Conservation (phyloP, 2,797 vertebrate genomes). For the Anguilla marmorata region DNA sequence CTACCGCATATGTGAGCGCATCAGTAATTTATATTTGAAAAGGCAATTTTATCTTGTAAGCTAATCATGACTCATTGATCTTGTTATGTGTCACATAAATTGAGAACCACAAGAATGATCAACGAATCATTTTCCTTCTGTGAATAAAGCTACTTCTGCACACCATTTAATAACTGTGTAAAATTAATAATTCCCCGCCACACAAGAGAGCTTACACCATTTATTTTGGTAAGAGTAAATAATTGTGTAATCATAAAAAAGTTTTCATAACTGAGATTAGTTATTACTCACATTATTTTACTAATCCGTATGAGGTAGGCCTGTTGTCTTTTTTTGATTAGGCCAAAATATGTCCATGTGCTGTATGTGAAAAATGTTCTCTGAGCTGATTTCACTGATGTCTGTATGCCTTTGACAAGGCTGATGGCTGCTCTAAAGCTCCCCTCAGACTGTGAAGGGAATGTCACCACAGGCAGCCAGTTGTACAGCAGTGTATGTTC, state of each 20-base stretch:
- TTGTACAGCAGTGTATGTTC: neutral
- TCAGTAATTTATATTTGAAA: neutral
- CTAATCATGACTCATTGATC: neutral
- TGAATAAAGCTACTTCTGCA: neutral
- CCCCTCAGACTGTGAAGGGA: neutral
- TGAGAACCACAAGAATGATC: neutral
- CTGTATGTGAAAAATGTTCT: neutral
- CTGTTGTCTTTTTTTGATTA: neutral
- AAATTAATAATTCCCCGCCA: neutral
- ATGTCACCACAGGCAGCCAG: neutral
- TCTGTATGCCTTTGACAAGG: neutral
- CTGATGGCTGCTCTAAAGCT: neutral
- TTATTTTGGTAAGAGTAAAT: neutral
- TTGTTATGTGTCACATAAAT: neutral
- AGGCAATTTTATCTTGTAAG: neutral
- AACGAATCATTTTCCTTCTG: neutral
- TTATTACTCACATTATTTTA: neutral
- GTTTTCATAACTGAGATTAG: neutral
- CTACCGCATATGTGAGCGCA: neutral
- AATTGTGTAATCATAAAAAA: neutral
- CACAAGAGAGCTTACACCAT: neutral
- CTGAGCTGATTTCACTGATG: neutral
- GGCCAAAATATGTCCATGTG: neutral
- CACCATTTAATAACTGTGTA: neutral
- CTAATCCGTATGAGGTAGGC: neutral